These are phyloP conservation scores for Ganaspis sp. DNA, from an alignment of 1,140 invertebrate species.

Conservation along the genomic window DNA sequence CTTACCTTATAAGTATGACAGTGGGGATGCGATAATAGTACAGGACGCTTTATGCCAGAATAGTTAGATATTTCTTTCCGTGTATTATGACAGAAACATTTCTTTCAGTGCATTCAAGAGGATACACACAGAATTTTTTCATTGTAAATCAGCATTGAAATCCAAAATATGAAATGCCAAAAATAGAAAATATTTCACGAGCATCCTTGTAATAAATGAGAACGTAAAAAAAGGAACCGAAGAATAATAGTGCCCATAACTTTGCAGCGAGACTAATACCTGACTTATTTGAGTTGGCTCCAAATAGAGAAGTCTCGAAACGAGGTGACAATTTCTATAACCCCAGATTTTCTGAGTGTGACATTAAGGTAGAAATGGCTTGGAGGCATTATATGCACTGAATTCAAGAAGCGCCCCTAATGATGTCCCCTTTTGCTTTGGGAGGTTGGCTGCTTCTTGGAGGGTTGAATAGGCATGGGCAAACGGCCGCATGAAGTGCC, in stretches of 20 bases:
- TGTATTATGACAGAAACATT: no score
- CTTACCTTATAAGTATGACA: no score
- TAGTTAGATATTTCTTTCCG: no score
- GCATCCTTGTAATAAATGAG: no score
- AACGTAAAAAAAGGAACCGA: conserved; percentile 46
- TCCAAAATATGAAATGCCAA: no score
- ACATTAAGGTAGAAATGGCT: conserved; percentile 11
- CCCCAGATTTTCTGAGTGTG: no score
- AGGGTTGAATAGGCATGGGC: conserved; percentile 41
- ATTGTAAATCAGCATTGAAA: no score
- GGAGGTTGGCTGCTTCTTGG: neutral
- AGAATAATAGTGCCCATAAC: conserved; percentile 49
- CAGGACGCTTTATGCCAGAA: no score
- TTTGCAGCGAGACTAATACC: conserved; percentile 51
- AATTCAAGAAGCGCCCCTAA: conserved; percentile 54
- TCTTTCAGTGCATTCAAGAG: no score
- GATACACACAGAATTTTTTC: no score
- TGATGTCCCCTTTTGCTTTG: conserved; percentile 42
- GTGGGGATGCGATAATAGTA: no score
- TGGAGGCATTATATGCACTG: conserved; percentile 3
- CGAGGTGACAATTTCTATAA: conserved; percentile 9
- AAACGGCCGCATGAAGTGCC: conserved; percentile 31
- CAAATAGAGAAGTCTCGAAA: conserved; percentile 41
- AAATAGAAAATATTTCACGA: no score
- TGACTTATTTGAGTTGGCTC: conserved; percentile 49